Evolutionary conservation across 1,140 invertebrate genomes (phyloP).

Genomic region (Orchesella cincta): DNA sequence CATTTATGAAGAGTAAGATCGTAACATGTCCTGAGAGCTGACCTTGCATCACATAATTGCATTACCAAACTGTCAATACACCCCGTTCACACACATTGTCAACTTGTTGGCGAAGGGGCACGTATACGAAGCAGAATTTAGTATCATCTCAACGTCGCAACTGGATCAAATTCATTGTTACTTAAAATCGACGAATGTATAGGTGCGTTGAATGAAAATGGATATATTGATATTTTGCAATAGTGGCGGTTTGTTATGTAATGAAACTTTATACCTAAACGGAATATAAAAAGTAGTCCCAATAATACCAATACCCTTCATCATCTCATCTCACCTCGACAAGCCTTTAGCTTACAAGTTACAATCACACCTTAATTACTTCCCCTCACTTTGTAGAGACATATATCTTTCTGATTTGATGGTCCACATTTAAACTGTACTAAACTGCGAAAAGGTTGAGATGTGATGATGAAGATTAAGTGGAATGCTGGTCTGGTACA

Average conservation of each 20-base stretch:
- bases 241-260: too few species aligned
- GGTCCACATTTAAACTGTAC: neutral
- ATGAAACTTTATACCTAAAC: too few species aligned
- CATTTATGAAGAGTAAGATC: too few species aligned
- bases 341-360: constrained; percentile 14
- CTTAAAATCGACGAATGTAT: too few species aligned
- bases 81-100: neutral
- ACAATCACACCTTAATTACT: constrained; percentile 17
- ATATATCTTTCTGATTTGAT: neutral
- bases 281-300: neutral
- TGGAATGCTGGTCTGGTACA: neutral
- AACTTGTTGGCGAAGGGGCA: neutral
- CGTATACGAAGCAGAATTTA: neutral
- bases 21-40: neutral
- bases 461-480: neutral
- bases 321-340: constrained; percentile 19
- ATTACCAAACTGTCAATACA: neutral
- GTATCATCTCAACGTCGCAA: neutral
- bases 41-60: neutral
- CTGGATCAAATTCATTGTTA: too few species aligned
- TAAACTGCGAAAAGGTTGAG: neutral
- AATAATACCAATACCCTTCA: constrained; percentile 13
- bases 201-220: too few species aligned
- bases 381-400: neutral
- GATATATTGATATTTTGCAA: too few species aligned